Base-by-base conservation (phyloP, 2,888 invertebrate genomes). In the Orthosia gothica region DNA sequence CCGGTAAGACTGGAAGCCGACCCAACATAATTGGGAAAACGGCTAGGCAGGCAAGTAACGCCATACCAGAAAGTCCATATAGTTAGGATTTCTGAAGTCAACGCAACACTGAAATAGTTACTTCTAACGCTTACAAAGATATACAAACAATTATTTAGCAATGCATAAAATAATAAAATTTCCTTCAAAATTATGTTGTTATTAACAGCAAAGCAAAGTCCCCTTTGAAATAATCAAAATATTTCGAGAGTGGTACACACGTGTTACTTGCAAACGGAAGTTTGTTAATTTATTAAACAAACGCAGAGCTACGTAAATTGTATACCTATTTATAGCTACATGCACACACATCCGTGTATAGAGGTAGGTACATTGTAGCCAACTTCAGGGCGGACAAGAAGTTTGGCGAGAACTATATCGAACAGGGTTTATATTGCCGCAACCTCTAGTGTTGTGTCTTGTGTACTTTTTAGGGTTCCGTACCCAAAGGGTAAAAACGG, bases 281-380 rank as follows among this genome's bases (percentile, higher is more conserved):
- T 76, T 76, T 76, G 63, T 63, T 69, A 69, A 76, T 58, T 76
- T 69, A 76, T 76, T 69, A 69, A 76, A 76, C 76, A 63, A 69
- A 76, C 16, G 15, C 45, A 32, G 50, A 32, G 26, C 23, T 13
- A 54, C 26, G 18, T 54, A 54, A 66, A 61, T 23, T 18, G 0
- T 57, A 20, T 16, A 67, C 15, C 2, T 66, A 65, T 5, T n/a
- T 20, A 61, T 16, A 49, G 2, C 12, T 49, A 45, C 5, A 9
- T 40, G 40, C 9, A 40, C 45, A 54, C 40, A 54, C 20, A 18
- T 40, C 7, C 40, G 13, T 65, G 16, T 20, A 7, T 13, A 20
- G 18, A 64, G 23, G 2, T 32, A 18, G 12, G 9, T n/a, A n/a
- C n/a, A n/a, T n/a, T n/a, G n/a, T n/a, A n/a, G n/a, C n/a, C n/a